phyloP scores from a whole-genome alignment of 2,113 vertebrate genomes.

The Alaudala cheleensis region DNA sequence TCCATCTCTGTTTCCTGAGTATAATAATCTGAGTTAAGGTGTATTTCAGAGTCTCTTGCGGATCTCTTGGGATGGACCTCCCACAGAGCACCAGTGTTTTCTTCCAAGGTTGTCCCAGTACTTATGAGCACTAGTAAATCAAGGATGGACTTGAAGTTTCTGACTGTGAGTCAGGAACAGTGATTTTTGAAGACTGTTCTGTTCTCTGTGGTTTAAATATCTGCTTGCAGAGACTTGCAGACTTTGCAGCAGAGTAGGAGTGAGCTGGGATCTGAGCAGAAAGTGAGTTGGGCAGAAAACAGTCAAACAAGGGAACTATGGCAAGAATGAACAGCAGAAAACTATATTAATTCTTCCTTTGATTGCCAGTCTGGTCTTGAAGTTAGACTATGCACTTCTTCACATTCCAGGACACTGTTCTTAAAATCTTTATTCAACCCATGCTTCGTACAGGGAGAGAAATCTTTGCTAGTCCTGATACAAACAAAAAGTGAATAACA shows the following conservation, averaged over 20 bases:
- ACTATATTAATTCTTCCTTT: not conserved
- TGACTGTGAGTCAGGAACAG: not conserved
- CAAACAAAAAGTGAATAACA: not conserved
- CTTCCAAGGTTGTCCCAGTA: not conserved
- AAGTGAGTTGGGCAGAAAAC: not conserved
- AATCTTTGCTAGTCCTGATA: not conserved
- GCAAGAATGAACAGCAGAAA: not conserved
- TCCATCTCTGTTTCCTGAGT: not conserved
- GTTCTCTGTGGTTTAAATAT: not conserved
- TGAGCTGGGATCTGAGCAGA: not conserved
- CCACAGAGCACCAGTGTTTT: not conserved
- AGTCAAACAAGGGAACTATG: not conserved
- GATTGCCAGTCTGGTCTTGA: not conserved
- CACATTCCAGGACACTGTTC: not conserved
- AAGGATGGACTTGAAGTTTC: not conserved
- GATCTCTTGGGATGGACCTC: not conserved
- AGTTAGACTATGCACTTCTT: not conserved
- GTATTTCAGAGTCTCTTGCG: not conserved
- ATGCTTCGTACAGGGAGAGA: not conserved
- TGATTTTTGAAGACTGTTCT: not conserved
- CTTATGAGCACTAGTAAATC: not conserved
- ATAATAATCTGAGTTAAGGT: not conserved
- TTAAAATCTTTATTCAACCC: not conserved
- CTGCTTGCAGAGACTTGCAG: not conserved
- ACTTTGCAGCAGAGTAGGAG: not conserved